These are phyloP conservation scores for Pheosia tremula DNA, from an alignment of 2,888 invertebrate genomes.

Conservation along the genomic window DNA sequence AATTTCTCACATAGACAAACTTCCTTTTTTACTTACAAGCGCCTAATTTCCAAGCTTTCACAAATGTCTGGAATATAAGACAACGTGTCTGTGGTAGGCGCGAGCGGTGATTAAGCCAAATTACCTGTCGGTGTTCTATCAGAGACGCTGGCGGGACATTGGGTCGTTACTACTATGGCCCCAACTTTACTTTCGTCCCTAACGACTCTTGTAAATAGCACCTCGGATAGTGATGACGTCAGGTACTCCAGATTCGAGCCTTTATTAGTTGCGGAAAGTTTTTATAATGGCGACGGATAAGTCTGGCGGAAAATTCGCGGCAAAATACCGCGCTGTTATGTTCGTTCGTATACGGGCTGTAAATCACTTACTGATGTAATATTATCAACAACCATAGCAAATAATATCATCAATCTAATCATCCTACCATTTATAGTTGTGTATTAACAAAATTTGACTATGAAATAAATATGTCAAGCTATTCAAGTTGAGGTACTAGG, in stretches of 20 bases:
- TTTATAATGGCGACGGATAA: background rate
- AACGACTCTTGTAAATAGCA: constrained; percentile 22
- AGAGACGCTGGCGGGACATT: background rate
- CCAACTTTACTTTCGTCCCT: constrained; percentile 11
- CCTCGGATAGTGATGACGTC: constrained; percentile 12
- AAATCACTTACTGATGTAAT: too few species aligned
- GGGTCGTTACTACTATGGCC: constrained; percentile 7
- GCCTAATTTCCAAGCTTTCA: background rate
- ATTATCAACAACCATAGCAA: too few species aligned
- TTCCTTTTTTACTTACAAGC: background rate
- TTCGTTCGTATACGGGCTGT: too few species aligned
- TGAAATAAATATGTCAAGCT: too few species aligned
- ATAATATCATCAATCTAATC: too few species aligned
- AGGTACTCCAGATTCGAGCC: constrained; percentile 5
- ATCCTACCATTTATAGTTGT: too few species aligned
- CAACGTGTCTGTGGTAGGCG: background rate
- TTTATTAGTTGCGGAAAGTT: constrained; percentile 8
- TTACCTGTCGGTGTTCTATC: constrained; percentile 10
- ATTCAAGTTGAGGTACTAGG: too few species aligned
- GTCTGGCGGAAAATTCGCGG: too few species aligned
- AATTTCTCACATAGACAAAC: background rate
- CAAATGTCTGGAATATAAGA: background rate
- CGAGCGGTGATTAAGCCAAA: constrained; percentile 14
- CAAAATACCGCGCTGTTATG: too few species aligned
- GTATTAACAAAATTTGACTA: too few species aligned